phyloP scores from a whole-genome alignment of 2,797 vertebrate genomes.

The Argya squamiceps region DNA sequence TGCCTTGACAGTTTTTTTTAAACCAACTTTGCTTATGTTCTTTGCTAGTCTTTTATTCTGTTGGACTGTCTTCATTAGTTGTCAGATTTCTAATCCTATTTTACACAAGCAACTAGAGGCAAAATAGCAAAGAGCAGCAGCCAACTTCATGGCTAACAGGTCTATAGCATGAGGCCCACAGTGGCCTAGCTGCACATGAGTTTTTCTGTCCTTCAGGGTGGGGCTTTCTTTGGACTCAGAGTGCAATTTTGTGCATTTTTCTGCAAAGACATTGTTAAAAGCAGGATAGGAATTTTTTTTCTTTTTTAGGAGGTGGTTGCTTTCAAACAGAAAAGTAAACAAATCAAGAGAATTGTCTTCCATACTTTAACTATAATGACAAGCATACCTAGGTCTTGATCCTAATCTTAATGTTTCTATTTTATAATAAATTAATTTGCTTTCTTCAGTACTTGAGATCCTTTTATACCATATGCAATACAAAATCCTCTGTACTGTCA shows the following conservation, averaged over 20 bases:
- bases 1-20: not conserved
- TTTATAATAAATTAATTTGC: not conserved
- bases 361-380: not conserved
- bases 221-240: not conserved
- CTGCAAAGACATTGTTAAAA: not conserved
- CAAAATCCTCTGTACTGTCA: not conserved
- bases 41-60: not conserved
- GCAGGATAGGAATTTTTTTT: not conserved
- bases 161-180: not conserved
- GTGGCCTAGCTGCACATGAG: not conserved
- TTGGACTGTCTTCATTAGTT: not conserved
- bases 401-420: not conserved
- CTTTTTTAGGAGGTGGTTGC: not conserved
- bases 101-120: not conserved
- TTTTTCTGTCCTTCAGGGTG: not conserved
- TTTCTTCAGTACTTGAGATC: not conserved
- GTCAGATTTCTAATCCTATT: conserved; percentile 2
- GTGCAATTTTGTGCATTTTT: not conserved
- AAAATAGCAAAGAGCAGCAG: not conserved
- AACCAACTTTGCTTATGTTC: not conserved
- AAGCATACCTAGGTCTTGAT: not conserved
- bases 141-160: not conserved
- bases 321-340: not conserved
- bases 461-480: not conserved
- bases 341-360: not conserved